Evolutionary conservation across 2,113 vertebrate genomes (phyloP).

Genomic region (Glaucomys volans): DNA sequence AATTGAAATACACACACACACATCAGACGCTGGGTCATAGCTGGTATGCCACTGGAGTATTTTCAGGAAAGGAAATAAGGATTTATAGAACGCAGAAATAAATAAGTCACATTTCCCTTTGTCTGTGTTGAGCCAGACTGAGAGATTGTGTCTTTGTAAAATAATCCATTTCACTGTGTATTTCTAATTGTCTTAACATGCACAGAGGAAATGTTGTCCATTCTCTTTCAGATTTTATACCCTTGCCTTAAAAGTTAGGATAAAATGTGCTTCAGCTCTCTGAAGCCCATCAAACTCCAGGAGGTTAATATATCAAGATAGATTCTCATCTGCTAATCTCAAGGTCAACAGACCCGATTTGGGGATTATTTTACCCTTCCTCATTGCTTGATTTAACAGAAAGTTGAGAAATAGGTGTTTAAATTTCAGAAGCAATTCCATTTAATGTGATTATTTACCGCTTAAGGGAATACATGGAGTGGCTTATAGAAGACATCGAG

Average conservation of each 20-base stretch:
- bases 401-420: conserved; percentile 54
- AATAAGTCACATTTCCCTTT: conserved; percentile 56
- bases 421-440: conserved; percentile 65
- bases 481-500: not conserved
- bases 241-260: conserved; percentile 69
- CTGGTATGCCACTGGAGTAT: conserved; percentile 55
- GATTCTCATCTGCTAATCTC: conserved; percentile 53
- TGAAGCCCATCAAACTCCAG: not conserved
- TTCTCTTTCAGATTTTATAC: conserved; percentile 51
- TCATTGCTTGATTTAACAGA: conserved; percentile 28
- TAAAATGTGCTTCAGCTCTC: conserved; percentile 63
- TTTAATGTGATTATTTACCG: not conserved
- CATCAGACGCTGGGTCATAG: conserved; percentile 61
- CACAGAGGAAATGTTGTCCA: conserved; percentile 35
- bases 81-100: conserved; percentile 72
- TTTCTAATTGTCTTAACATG: conserved; percentile 68
- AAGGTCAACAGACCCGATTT: conserved; percentile 23
- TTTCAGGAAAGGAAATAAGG: conserved; percentile 73
- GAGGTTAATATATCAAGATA: conserved; percentile 3
- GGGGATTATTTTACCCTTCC: conserved; percentile 24
- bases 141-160: conserved; percentile 51
- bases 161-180: conserved; percentile 59
- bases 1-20: conserved; percentile 38
- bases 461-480: conserved; percentile 29
- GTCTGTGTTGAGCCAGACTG: conserved; percentile 21